Evolutionary conservation across 2,113 vertebrate genomes (phyloP), one percentile per base, ranked within the genome.

Genomic region (Erinaceus europaeus): DNA sequence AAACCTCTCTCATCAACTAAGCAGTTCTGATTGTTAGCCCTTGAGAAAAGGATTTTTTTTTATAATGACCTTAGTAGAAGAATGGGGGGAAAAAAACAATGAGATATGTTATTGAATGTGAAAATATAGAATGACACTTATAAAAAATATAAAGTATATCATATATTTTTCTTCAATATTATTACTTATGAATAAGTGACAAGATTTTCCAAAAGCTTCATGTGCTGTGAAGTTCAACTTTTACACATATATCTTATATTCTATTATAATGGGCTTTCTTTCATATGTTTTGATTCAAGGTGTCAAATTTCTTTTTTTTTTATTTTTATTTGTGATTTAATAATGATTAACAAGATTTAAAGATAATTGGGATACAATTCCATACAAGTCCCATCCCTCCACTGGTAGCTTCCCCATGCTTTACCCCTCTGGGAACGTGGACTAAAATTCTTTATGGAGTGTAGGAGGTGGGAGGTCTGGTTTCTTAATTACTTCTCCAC

Each of bases 1-100:
- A 69, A 94, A 64, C 34, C 55, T 89, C 69, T 55, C 72, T 88
- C 32, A 23, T 77, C 80, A 73, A 81, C 53, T 14, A 84, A 50
- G 48, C 53, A 42, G 48, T 64, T 86, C 86, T 95, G 84, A 91
- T 55, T 80, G 42, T 78, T 86, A 91, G 82, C 78, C 67, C 74
- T 89, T 79, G 44, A 72, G 61, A 93, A 57, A 88, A 1, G 1
- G 84, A 77, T 80, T 84, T 88, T 76, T 55, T 84, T 67, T 36
- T 62, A 42, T 10, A 23, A 52, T 25, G 59, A 27, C 18, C 32
- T 84, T 59, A 89, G 76, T 80, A 53, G 20, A 50, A 52, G 9
- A 11, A 50, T 52, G 44, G 27, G 44, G 27, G 20, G n/a, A 74
- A 72, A 62, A 64, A 52, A 55, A 5, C 18, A 82, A 13, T 65